A percentile compares a stretch with the other conserved stretches of the same genome.
These are phyloP conservation scores for Gracilinanus agilis DNA, from an alignment of 2,113 vertebrate species.

Conservation along the genomic window DNA sequence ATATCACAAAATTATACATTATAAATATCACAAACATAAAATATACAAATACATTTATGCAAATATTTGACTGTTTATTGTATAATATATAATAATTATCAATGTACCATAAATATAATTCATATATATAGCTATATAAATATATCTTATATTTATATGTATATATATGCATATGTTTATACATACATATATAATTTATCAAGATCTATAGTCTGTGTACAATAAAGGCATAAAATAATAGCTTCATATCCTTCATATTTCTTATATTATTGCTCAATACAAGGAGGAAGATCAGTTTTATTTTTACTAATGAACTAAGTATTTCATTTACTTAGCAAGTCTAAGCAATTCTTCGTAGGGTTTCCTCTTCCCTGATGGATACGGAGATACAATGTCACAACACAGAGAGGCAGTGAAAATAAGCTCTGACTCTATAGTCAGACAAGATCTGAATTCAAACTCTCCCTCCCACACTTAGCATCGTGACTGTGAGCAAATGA, in stretches of 20 bases:
- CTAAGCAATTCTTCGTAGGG: not conserved
- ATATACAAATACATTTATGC: not conserved
- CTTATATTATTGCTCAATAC: not conserved
- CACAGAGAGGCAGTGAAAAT: not conserved
- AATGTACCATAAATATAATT: not conserved
- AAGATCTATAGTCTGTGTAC: not conserved
- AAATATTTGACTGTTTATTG: too few species aligned
- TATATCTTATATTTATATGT: too few species aligned
- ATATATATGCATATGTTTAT: too few species aligned
- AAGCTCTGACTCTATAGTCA: not conserved
- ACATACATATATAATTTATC: not conserved
- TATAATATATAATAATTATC: too few species aligned
- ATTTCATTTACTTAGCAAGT: not conserved
- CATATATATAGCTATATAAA: not conserved
- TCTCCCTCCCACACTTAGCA: not conserved
- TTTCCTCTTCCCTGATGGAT: not conserved
- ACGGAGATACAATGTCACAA: not conserved
- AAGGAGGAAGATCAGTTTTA: not conserved
- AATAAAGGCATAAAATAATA: not conserved
- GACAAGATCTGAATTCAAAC: not conserved
- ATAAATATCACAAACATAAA: too few species aligned
- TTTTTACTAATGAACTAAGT: not conserved
- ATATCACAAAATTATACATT: too few species aligned
- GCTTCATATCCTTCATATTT: not conserved
- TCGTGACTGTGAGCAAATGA: not conserved